Conservation (phyloP, 2,797 vertebrate species). For the Denticeps clupeoides region DNA sequence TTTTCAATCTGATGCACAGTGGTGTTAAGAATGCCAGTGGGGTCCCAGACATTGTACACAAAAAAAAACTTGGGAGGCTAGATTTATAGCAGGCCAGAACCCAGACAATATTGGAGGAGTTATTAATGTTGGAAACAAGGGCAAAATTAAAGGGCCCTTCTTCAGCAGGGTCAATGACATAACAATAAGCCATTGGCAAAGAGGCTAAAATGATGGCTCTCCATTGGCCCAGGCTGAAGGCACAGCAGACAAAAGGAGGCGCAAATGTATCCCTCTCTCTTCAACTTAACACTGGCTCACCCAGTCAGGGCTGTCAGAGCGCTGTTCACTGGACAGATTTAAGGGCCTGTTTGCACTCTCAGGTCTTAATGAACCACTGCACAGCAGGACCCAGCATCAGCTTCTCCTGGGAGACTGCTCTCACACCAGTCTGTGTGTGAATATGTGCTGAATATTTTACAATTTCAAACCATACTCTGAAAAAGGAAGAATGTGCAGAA, state of each 20-base stretch:
- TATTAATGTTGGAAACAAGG: slow-evolving; percentile 50
- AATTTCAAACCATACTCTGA: no score
- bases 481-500: no score
- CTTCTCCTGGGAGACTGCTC: slow-evolving; percentile 16
- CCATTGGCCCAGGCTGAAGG: slow-evolving; percentile 50
- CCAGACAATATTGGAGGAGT: slow-evolving; percentile 39
- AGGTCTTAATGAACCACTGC: slow-evolving; percentile 33
- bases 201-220: slow-evolving; percentile 46
- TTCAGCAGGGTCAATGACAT: slow-evolving; percentile 65
- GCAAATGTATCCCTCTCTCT: slow-evolving; percentile 57
- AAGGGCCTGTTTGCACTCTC: slow-evolving; percentile 54
- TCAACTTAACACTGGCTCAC: slow-evolving; percentile 58
- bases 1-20: no score
- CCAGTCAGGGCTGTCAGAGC: slow-evolving; percentile 56
- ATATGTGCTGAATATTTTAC: no score
- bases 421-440: slow-evolving; percentile 13
- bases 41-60: slow-evolving; percentile 12
- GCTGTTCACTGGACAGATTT: slow-evolving; percentile 55
- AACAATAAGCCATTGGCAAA: slow-evolving; percentile 51
- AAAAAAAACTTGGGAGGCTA: slow-evolving; percentile 27
- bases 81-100: slow-evolving; percentile 32
- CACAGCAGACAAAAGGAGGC: slow-evolving; percentile 55
- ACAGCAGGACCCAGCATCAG: slow-evolving; percentile 29
- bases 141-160: slow-evolving; percentile 54
- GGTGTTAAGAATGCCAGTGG: neutral